Evolutionary conservation across 1,140 invertebrate genomes (phyloP).

Genomic region (Aphaenogaster ashmeadi): DNA sequence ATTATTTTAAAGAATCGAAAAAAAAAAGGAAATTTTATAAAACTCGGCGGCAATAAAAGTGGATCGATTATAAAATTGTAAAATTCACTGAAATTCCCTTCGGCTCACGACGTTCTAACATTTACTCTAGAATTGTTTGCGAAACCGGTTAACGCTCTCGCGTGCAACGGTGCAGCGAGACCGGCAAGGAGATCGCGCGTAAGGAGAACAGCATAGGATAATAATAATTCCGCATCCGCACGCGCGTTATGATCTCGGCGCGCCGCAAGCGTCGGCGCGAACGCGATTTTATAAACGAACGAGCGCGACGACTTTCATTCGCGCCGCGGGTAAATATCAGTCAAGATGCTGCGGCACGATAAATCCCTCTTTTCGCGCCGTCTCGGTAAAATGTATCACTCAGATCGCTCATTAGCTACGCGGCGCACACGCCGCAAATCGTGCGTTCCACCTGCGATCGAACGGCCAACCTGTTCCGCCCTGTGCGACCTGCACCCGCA

Average conservation of each 20-base stretch:
- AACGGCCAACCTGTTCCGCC: slow-evolving; percentile 31
- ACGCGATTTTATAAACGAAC: slow-evolving; percentile 18
- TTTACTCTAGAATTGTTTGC: slow-evolving; percentile 41
- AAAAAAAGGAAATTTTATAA: background rate
- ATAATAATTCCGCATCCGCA: slow-evolving; percentile 60
- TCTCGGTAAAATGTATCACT: slow-evolving; percentile 26
- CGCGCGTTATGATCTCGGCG: slow-evolving; percentile 34
- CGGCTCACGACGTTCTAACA: slow-evolving; percentile 7
- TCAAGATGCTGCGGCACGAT: slow-evolving; percentile 23
- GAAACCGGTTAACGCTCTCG: slow-evolving; percentile 58
- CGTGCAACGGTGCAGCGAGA: slow-evolving; percentile 36
- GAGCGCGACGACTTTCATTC: slow-evolving; percentile 43
- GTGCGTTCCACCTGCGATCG: slow-evolving; percentile 23
- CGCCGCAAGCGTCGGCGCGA: background rate
- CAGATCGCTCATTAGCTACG: slow-evolving; percentile 10
- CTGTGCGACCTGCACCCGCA: slow-evolving; percentile 22
- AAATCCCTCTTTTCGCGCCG: slow-evolving; percentile 19
- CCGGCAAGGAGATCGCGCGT: slow-evolving; percentile 49
- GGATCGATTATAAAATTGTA: background rate
- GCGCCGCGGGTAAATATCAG: slow-evolving; percentile 20
- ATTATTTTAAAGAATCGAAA: background rate
- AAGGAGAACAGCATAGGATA: slow-evolving; percentile 46
- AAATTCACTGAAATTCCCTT: background rate
- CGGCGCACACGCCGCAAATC: slow-evolving; percentile 21
- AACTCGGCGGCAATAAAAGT: background rate